Evolutionary conservation across 2,888 invertebrate species (phyloP), one percentile per base, ranked within the genome.

Genomic region (Nemoura dubitans): DNA sequence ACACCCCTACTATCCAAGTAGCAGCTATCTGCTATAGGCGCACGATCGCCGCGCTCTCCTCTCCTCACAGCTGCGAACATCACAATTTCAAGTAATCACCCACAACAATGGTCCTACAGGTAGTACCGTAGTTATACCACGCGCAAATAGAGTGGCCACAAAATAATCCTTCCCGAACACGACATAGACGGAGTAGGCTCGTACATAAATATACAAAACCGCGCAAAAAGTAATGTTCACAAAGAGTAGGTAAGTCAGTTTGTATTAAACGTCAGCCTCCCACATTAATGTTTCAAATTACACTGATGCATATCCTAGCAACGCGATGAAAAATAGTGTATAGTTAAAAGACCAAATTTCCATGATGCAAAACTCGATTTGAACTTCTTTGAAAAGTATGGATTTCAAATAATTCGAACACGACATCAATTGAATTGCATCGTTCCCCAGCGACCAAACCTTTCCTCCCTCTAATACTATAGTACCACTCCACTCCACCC

Each of bases 61-160:
- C 10, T 10, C 78, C 27, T 78, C 28, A 28, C 78, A 10, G 26
- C 76, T 25, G 10, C 78, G 7, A 10, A 78, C 78, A 78, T 78
- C 78, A 78, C 78, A 78, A 78, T 78, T 78, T n/a, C 78, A 25
- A 27, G 78, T 78, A 78, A 78, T 78, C 78, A 78, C 27, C 59
- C 3, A 14, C 59, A n/a, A 21, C 14, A 59, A 59, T 21, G 14
- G 59, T 59, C 59, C 16, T 10, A 59, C 59, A 10, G 59, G 36
- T 36, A 36, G 36, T 36, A 36, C 36, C 5, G 5, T 59, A 21
- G 59, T 59, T 2, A 14, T 10, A 36, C 5, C 21, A 10, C 59
- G 14, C 21, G 59, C 2, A 21, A 14, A 14, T 59, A 14, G 59
- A 36, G 59, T 59, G 21, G 16, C 14, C 3, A 21, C 59, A 16